phyloP scores from a whole-genome alignment of 1,140 invertebrate species.

The Phortica variegata region DNA sequence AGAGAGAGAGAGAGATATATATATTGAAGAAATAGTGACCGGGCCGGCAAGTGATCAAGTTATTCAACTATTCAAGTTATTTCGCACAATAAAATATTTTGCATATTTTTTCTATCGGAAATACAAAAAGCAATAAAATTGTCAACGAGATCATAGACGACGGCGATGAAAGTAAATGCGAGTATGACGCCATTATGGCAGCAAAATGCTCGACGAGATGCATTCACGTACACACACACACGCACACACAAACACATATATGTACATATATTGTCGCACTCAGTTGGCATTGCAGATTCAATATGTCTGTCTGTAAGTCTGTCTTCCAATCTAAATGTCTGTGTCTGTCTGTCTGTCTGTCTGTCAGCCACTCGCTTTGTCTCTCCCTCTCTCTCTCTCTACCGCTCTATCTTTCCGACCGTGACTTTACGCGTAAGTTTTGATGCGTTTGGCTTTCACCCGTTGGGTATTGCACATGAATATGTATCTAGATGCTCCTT shows the following conservation, averaged over 20 bases:
- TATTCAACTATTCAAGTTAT: too few relatives aligned
- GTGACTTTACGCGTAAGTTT: neutral
- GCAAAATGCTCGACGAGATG: constrained; percentile 40
- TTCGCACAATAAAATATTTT: constrained; percentile 51
- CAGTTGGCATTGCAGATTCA: neutral
- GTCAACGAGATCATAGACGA: constrained; percentile 54
- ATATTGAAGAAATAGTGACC: too few relatives aligned
- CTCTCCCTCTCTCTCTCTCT: constrained; percentile 4
- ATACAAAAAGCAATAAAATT: constrained; percentile 46
- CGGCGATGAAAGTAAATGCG: constrained; percentile 53
- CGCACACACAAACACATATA: constrained; percentile 1
- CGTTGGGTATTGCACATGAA: neutral
- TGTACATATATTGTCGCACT: neutral
- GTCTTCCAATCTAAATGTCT: too few relatives aligned
- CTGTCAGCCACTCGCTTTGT: constrained; percentile 16
- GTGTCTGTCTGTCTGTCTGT: too few relatives aligned
- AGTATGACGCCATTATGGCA: constrained; percentile 52
- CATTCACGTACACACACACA: constrained; percentile 20
- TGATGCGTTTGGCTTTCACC: constrained; percentile 29
- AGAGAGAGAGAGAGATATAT: too few relatives aligned
- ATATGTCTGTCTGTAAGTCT: constrained; percentile 6
- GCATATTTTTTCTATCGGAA: constrained; percentile 41
- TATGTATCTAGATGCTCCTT: too few relatives aligned
- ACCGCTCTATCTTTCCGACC: neutral
- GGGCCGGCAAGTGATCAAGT: too few relatives aligned